Evolutionary conservation across 2,797 vertebrate genomes (phyloP).

Genomic region (Simalia tracyae): DNA sequence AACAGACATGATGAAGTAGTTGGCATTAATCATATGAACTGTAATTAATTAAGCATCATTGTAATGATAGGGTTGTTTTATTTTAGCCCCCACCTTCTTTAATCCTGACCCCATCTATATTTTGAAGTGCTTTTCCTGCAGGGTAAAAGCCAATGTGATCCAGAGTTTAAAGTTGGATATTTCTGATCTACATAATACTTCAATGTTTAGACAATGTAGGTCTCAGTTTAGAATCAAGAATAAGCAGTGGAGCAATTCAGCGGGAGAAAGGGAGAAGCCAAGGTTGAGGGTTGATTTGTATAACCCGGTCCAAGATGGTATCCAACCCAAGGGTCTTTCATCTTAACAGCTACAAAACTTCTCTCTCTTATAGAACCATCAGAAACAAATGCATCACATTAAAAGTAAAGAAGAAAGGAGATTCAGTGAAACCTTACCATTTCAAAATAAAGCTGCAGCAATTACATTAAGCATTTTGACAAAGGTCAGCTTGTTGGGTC

Average conservation of each 20-base stretch:
- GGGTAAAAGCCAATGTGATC: background rate
- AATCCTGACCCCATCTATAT: background rate
- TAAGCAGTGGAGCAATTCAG: background rate
- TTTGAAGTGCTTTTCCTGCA: background rate
- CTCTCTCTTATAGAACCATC: background rate
- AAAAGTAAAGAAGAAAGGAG: background rate
- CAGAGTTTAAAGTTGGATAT: background rate
- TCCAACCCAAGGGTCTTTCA: background rate
- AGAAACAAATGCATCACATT: background rate
- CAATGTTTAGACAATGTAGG: background rate
- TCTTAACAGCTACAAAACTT: background rate
- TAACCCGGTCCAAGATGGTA: background rate
- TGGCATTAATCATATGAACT: background rate
- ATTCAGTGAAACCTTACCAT: constrained; percentile 9
- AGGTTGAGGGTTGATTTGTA: background rate
- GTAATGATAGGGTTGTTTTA: background rate
- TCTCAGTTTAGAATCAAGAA: background rate
- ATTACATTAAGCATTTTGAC: constrained; percentile 39
- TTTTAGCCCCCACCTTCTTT: background rate
- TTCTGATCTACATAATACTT: background rate
- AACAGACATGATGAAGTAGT: background rate
- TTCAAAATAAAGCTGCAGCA: constrained; percentile 36
- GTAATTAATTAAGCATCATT: background rate
- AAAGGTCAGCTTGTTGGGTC: constrained; percentile 36
- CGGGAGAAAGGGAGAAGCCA: background rate